These are phyloP conservation scores for Ammodramus savannarum DNA, from an alignment of 2,113 vertebrate genomes.

Conservation along the genomic window DNA sequence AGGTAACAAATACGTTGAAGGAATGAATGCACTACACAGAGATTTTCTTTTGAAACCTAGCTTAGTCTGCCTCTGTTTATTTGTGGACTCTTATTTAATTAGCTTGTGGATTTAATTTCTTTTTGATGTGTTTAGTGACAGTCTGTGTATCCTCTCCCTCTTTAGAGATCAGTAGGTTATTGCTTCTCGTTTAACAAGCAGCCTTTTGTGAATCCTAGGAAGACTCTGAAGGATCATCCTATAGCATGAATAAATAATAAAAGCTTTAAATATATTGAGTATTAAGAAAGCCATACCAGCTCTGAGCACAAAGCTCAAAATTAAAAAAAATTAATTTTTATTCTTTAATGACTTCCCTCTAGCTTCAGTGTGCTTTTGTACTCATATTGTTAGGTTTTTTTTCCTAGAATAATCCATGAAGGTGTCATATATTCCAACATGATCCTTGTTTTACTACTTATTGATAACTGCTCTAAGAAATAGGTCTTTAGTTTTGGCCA, in stretches of 20 bases:
- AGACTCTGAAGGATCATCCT: background rate
- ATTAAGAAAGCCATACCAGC: background rate
- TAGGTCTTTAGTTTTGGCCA: background rate
- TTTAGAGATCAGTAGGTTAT: background rate
- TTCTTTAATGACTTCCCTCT: background rate
- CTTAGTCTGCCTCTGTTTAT: background rate
- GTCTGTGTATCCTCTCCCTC: background rate
- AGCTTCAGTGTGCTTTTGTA: background rate
- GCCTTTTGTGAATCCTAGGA: background rate
- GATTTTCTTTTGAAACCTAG: background rate
- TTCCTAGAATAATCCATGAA: background rate
- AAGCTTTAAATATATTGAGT: background rate
- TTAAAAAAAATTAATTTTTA: background rate
- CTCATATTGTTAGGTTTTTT: background rate
- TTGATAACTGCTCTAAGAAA: background rate
- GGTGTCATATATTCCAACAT: background rate
- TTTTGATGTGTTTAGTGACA: background rate
- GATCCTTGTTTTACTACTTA: background rate
- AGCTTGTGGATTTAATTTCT: background rate
- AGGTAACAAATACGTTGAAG: background rate
- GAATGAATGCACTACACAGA: background rate
- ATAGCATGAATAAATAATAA: background rate
- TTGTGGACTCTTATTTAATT: background rate
- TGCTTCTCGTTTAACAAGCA: background rate
- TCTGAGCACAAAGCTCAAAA: background rate